Base-by-base conservation (phyloP, 2,113 vertebrate species). In the Pelobates fuscus region DNA sequence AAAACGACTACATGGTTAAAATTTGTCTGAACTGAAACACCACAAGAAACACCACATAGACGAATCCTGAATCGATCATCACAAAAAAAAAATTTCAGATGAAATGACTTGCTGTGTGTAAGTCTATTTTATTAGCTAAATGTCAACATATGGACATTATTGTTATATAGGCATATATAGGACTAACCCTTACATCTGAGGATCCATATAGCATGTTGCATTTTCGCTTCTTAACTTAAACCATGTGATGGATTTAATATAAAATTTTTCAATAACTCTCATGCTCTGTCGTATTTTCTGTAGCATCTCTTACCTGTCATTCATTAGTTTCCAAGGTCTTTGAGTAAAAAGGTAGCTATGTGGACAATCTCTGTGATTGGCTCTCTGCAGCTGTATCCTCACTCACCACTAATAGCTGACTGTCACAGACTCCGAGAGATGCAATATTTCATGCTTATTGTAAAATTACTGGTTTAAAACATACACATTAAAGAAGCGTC, bases 341-440 rank as follows among this genome's bases (percentile, higher is more conserved):
- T 83, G 85, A 79, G 81, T 81, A 85, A 80, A 83, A 86, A 85
- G 78, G 82, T 80, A 73, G 84, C 83, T 85, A 80, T 86, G 7
- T 78, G 83, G 84, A 84, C 86, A 84, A 88, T 86, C 84, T 82
- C 79, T 84, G 76, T 89, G 84, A 86, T 91, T 89, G 92, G 59
- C 80, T 88, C 86, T 88, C 78, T 68, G 67, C 80, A 73, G 70
- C 79, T 83, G 89, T 80, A 84, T 78, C 89, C 95, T 93, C 89
- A 94, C 91, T 95, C 89, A 92, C 77, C 61, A 80, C 88, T 94
- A 96, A 96, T 95, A 94, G 92, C 89, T 86, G 69, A 84, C 81
- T 95, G 94, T 93, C 94, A 86, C 77, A 78, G 67, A 81, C 77
- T 92, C 91, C 91, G 84, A 80, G 79, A 79, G 70, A 80, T 78